Percentiles rank a stretch among this genome's conserved stretches.
phyloP scores from a whole-genome alignment of 2,797 vertebrate genomes.

The Tarsius wallacei region DNA sequence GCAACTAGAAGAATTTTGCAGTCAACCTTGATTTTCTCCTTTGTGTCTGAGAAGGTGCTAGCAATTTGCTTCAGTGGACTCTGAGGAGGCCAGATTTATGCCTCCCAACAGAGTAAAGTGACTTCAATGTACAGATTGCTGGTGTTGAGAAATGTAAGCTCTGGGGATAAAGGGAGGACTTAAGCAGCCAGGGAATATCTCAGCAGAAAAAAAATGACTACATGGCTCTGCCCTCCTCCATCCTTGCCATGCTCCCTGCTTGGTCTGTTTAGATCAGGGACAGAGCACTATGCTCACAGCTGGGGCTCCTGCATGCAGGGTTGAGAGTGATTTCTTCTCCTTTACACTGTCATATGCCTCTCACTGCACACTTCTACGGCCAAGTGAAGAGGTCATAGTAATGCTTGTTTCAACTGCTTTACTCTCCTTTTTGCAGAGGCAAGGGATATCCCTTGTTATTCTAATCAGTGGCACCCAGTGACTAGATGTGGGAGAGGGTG shows the following conservation, averaged over 20 bases:
- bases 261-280: background rate
- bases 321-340: background rate
- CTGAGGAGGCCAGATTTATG: conserved; percentile 68
- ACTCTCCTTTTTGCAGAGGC: background rate
- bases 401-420: background rate
- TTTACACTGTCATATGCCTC: background rate
- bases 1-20: conserved; percentile 58
- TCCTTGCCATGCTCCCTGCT: background rate
- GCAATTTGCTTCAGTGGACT: conserved; percentile 53
- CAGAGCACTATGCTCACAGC: background rate
- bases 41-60: conserved; percentile 62
- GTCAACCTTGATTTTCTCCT: conserved; percentile 74
- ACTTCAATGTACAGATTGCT: conserved; percentile 63
- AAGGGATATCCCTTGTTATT: accelerated
- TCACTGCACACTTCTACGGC: background rate
- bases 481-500: background rate
- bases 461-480: background rate
- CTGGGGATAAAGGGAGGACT: conserved; percentile 44
- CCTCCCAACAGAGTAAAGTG: conserved; percentile 59
- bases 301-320: background rate
- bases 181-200: background rate
- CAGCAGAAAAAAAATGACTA: conserved; percentile 15
- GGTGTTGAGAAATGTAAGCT: conserved; percentile 72
- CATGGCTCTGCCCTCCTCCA: background rate
- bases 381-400: background rate